Conservation (phyloP, 2,888 invertebrate species). For the Drosophila nr. fundita region DNA sequence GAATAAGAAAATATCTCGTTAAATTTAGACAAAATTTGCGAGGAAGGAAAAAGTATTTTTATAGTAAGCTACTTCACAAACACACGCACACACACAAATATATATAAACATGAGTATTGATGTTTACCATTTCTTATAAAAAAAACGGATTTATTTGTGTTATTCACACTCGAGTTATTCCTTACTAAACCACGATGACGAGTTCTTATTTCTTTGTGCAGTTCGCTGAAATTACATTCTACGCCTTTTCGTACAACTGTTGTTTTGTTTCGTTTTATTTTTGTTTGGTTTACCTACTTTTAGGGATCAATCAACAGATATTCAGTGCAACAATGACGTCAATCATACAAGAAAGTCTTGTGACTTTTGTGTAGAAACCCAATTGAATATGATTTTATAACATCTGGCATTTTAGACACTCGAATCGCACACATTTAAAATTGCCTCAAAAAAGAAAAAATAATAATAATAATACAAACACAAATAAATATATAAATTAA, state of each 20-base stretch:
- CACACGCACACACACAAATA: background rate
- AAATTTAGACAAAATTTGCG: constrained; percentile 25
- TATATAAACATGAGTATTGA: background rate
- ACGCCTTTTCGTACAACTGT: background rate
- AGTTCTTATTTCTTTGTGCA: constrained; percentile 9
- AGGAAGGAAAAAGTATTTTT: background rate
- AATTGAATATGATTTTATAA: constrained; percentile 39
- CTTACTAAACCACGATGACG: constrained; percentile 10
- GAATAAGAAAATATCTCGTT: constrained; percentile 30
- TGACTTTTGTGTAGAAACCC: constrained; percentile 22
- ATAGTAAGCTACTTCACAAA: background rate
- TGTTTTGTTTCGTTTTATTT: background rate
- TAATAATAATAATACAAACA: constrained; percentile 4
- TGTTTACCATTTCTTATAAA: background rate
- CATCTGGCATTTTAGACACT: constrained; percentile 33
- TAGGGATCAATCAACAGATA: constrained; percentile 1
- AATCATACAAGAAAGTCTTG: constrained; percentile 32
- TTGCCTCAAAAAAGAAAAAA: constrained; percentile 38
- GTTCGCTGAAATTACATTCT: constrained; percentile 3
- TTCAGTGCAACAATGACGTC: constrained; percentile 27
- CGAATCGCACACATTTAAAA: constrained; percentile 29
- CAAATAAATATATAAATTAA: constrained; percentile 22
- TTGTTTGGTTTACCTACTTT: background rate
- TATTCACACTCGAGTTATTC: constrained; percentile 1
- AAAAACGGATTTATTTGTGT: background rate